Conservation (phyloP, 2,113 vertebrate genomes). For the Grallaria varia region DNA sequence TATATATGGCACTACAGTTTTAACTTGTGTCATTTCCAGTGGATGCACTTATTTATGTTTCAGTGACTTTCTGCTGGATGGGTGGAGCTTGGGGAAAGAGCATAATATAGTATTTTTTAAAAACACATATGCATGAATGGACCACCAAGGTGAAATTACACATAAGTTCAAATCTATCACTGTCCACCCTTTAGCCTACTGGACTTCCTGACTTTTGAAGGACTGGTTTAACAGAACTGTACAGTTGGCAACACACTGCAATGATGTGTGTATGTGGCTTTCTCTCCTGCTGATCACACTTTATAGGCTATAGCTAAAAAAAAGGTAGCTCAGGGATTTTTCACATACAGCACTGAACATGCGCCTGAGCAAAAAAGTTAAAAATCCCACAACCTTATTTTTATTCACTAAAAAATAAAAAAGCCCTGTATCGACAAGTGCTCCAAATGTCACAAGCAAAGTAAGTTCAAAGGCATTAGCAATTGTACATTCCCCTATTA, state of each 20-base stretch:
- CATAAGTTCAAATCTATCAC: background rate
- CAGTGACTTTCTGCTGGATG: background rate
- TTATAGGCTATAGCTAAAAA: background rate
- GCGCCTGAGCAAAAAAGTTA: background rate
- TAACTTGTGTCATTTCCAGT: fast-evolving
- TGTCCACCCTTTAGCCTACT: background rate
- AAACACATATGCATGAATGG: background rate
- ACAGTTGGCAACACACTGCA: background rate
- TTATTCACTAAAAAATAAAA: background rate
- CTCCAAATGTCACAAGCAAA: background rate
- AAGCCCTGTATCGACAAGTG: background rate
- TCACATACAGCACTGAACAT: background rate
- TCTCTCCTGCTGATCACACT: background rate
- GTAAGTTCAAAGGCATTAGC: background rate
- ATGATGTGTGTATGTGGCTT: background rate
- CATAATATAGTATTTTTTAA: background rate
- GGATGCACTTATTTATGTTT: background rate
- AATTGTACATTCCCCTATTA: background rate
- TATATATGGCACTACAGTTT: background rate
- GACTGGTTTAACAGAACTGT: background rate
- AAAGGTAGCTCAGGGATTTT: background rate
- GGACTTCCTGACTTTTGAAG: background rate
- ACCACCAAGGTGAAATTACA: background rate
- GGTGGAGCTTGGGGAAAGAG: background rate
- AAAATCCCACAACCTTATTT: background rate